These are phyloP conservation scores for Bombus haemorrhoidalis DNA, from an alignment of 1,140 invertebrate species.

Conservation along the genomic window DNA sequence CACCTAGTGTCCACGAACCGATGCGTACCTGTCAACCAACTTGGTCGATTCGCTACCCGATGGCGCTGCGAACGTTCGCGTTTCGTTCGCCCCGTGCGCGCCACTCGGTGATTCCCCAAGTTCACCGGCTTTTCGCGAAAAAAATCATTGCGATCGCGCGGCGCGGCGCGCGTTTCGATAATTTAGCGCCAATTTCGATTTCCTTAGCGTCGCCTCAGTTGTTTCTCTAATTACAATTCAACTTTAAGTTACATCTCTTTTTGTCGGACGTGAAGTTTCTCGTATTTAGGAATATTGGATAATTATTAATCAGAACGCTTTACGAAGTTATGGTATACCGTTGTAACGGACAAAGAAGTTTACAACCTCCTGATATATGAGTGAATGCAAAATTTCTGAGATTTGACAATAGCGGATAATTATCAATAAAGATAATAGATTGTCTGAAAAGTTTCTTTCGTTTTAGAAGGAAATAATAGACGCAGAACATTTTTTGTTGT, in stretches of 20 bases:
- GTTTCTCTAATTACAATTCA: too few relatives aligned
- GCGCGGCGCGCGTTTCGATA: background rate
- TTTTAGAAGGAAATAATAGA: too few relatives aligned
- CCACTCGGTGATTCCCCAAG: background rate
- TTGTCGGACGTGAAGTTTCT: too few relatives aligned
- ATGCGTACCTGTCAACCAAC: constrained; percentile 53
- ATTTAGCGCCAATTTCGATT: background rate
- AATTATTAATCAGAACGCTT: too few relatives aligned
- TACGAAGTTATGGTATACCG: too few relatives aligned
- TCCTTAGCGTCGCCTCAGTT: too few relatives aligned
- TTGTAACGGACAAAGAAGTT: too few relatives aligned
- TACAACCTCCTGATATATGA: too few relatives aligned
- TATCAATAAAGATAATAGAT: background rate
- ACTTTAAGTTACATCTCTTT: too few relatives aligned
- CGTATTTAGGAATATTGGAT: too few relatives aligned
- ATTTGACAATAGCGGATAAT: background rate
- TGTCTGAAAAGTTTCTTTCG: background rate
- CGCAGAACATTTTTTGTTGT: too few relatives aligned
- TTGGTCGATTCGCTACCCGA: constrained; percentile 55
- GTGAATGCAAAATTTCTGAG: background rate
- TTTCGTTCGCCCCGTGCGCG: constrained; percentile 2
- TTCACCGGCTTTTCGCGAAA: constrained; percentile 4
- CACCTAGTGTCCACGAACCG: constrained; percentile 76
- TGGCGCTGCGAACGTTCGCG: constrained; percentile 56
- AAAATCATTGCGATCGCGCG: background rate